phyloP scores from a whole-genome alignment of 2,888 invertebrate genomes.

The Trissonchulus sp. region DNA sequence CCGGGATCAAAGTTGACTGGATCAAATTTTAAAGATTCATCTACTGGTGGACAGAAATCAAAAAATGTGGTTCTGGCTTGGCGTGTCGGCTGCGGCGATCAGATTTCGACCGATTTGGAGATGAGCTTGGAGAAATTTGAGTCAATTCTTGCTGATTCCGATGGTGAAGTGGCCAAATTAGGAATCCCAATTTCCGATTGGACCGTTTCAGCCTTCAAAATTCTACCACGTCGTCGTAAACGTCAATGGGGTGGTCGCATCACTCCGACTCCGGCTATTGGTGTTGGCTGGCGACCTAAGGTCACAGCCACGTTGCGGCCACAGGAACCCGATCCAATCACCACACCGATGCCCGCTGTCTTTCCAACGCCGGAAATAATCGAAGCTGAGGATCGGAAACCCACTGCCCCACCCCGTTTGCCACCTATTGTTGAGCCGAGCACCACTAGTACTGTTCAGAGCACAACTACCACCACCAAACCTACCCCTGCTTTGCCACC shows the following conservation, averaged over 20 bases:
- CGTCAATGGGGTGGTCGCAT: not conserved
- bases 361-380: too few species aligned
- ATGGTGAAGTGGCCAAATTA: not conserved
- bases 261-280: not conserved
- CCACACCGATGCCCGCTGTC: not conserved
- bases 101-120: not conserved
- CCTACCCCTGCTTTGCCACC: not conserved
- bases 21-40: too few species aligned
- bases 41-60: too few species aligned
- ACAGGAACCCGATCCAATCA: not conserved
- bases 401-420: too few species aligned
- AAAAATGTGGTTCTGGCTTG: slow-evolving; percentile 1
- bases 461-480: not conserved
- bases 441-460: not conserved
- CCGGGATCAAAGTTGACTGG: too few species aligned
- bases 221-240: not conserved
- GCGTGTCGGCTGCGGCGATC: not conserved
- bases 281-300: not conserved
- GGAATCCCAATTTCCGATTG: not conserved
- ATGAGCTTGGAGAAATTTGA: not conserved
- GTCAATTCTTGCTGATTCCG: not conserved
- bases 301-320: not conserved
- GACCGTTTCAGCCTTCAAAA: not conserved
- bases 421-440: not conserved
- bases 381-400: too few species aligned